Evolutionary conservation across 2,888 invertebrate species (phyloP), one percentile per base, ranked within the genome.

Genomic region (Theretra japonica): DNA sequence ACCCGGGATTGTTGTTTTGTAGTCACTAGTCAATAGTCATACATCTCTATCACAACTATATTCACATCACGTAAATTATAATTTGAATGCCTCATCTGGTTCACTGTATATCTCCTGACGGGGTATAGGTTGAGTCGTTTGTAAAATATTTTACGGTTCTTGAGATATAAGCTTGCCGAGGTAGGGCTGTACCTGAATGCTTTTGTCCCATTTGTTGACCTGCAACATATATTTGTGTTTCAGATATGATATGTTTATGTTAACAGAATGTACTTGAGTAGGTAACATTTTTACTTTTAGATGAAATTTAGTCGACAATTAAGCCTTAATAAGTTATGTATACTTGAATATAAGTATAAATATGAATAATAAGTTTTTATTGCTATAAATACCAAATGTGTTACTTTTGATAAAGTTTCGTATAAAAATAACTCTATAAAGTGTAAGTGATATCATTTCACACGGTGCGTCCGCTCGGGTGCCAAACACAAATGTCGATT

Each of bases 111-210:
- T 78, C 74, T 41, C 72, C 81, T 78, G 75, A 74, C 74, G 75
- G 80, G 65, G 82, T 78, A 79, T 79, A 82, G 82, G 83, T 83
- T 83, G 87, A 86, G 86, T 82, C 82, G 83, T 80, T 86, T 86
- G 86, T 89, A 91, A 92, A 91, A 92, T 92, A 93, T 93, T 93
- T 92, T 93, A 93, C 92, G 92, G 91, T 90, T 89, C 84, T 81
- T 82, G 87, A 88, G 89, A 90, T 88, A 90, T 90, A 91, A 91
- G 91, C 86, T 86, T 80, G 83, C 83, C 78, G 82, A 85, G 84
- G 85, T 82, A 85, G 84, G 83, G 87, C 82, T 84, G 84, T 86
- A 85, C 85, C 86, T 88, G 85, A 84, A 84, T 86, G 84, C 86
- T 86, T 87, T 86, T 86, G 88, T 89, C 89, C 90, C 82, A 82